A percentile compares a stretch with the other conserved stretches of the same genome.
phyloP scores from a whole-genome alignment of 2,888 invertebrate genomes.

The Nymphalis urticae region DNA sequence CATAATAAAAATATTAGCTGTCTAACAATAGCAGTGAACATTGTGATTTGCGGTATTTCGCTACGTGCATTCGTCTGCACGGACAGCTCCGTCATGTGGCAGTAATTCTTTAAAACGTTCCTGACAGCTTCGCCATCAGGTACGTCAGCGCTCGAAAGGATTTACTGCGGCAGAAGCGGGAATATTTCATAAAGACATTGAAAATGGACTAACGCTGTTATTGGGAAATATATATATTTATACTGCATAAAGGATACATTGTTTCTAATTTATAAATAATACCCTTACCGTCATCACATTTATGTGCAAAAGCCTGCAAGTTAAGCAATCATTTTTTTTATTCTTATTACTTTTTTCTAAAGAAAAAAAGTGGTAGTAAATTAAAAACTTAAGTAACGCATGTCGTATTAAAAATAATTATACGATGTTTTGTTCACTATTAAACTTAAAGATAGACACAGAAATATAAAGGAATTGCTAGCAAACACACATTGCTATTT shows the following conservation, averaged over 20 bases:
- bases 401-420: too few species aligned
- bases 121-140: conserved; percentile 57
- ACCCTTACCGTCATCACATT: too few species aligned
- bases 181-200: conserved; percentile 25
- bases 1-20: too few species aligned
- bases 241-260: background rate
- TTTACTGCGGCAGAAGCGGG: conserved; percentile 62
- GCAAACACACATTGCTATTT: background rate
- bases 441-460: background rate
- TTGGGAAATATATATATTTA: background rate
- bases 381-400: too few species aligned
- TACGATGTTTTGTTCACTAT: background rate
- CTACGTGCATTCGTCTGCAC: conserved; percentile 44
- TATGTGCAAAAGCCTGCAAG: too few species aligned
- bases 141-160: conserved; percentile 53
- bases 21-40: conserved; percentile 5
- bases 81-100: conserved; percentile 58
- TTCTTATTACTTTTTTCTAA: too few species aligned
- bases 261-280: background rate
- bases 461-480: conserved; percentile 16
- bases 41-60: conserved; percentile 53
- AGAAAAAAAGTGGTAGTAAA: too few species aligned
- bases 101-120: conserved; percentile 68
- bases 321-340: too few species aligned
- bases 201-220: conserved; percentile 17